A percentile compares a stretch with the other conserved stretches of the same genome.
Conservation (phyloP, 2,113 vertebrate species). For the Sus scrofa region T2T-Sscrofa CM000816.6:79814001-79814500, state of each 20-base stretch:
- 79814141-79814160: neutral
- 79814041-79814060: neutral
- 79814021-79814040: neutral
- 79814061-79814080: neutral
- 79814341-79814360: neutral
- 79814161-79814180: neutral
- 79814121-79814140: slow-evolving; percentile 22
- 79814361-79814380: neutral
- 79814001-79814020: neutral
- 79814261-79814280: neutral
- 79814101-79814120: neutral
- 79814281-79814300: neutral
- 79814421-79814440: neutral
- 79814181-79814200: neutral
- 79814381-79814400: neutral
- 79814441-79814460: neutral
- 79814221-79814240: neutral
- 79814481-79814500: neutral
- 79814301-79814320: neutral
- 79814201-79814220: neutral
- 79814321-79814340: neutral
- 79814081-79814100: neutral
- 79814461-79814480: neutral
- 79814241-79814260: neutral
- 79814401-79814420: neutral